A percentile compares a stretch with the other conserved stretches of the same genome.
These are phyloP conservation scores for Clavelina lepadiformis DNA, from an alignment of 23 tunicate species.

Conservation along the genomic window DNA sequence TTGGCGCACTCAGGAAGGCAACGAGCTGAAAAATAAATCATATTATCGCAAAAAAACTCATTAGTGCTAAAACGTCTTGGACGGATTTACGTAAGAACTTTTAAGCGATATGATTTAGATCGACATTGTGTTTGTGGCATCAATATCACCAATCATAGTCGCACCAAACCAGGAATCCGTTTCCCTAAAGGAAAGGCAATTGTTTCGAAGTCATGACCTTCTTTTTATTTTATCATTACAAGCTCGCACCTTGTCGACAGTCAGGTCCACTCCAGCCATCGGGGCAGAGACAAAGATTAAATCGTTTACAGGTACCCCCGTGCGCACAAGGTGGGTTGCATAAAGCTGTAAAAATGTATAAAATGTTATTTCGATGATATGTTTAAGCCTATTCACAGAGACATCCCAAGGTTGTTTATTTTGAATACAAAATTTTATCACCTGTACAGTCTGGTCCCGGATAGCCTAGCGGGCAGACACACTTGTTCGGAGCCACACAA, in stretches of 20 bases:
- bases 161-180: background rate
- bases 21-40: constrained; percentile 22
- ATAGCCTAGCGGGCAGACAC: constrained; percentile 65
- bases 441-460: constrained; percentile 75
- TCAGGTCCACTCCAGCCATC: constrained; percentile 69
- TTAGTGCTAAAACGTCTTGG: too few species aligned
- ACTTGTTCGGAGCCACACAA: constrained; percentile 64
- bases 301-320: constrained; percentile 72
- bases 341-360: constrained; percentile 42
- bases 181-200: background rate
- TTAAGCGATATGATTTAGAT: too few species aligned
- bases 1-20: constrained; percentile 63
- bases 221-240: too few species aligned
- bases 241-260: constrained; percentile 49
- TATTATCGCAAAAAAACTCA: too few species aligned
- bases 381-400: background rate
- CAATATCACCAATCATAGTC: too few species aligned
- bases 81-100: too few species aligned
- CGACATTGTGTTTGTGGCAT: too few species aligned
- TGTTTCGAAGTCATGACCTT: too few species aligned
- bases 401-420: background rate
- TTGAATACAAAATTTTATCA: background rate
- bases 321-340: constrained; percentile 72
- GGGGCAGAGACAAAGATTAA: constrained; percentile 56
- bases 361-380: too few species aligned